These are phyloP conservation scores for Epinotia ramella DNA, from an alignment of 2,888 invertebrate species.

Conservation along the genomic window DNA sequence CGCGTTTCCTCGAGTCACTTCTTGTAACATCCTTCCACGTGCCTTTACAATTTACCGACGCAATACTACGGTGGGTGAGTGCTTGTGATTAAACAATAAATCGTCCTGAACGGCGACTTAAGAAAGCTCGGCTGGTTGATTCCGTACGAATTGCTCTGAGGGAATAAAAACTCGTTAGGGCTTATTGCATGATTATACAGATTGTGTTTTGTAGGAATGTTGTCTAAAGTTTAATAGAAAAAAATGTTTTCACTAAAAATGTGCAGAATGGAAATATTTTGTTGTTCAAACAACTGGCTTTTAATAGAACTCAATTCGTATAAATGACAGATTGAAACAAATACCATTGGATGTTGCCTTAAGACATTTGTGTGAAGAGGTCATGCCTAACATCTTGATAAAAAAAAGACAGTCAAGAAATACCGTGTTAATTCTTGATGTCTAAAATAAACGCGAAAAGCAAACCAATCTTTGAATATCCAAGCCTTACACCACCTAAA, in stretches of 20 bases:
- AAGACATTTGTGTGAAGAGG: no score
- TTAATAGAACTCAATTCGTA: no score
- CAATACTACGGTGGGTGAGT: constrained; percentile 75
- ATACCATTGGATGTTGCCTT: no score
- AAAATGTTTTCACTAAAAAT: neutral
- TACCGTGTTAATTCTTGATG: no score
- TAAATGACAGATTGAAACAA: no score
- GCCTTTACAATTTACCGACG: constrained; percentile 72
- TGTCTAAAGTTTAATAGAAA: neutral
- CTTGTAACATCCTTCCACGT: constrained; percentile 22
- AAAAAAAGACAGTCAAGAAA: no score
- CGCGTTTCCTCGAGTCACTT: constrained; percentile 6
- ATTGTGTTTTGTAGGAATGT: constrained; percentile 7
- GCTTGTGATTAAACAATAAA: constrained; percentile 82
- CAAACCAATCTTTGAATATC: no score
- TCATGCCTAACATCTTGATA: no score
- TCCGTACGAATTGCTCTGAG: constrained; percentile 28
- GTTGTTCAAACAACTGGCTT: neutral
- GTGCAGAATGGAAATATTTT: no score
- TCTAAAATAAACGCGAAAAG: no score
- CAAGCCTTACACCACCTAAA: no score
- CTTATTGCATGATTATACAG: constrained; percentile 7
- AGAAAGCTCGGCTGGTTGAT: constrained; percentile 50
- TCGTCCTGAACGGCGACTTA: constrained; percentile 62
- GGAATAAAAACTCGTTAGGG: constrained; percentile 38